Conservation (phyloP, 1,140 invertebrate species). For the Drosophila elegans region DNA sequence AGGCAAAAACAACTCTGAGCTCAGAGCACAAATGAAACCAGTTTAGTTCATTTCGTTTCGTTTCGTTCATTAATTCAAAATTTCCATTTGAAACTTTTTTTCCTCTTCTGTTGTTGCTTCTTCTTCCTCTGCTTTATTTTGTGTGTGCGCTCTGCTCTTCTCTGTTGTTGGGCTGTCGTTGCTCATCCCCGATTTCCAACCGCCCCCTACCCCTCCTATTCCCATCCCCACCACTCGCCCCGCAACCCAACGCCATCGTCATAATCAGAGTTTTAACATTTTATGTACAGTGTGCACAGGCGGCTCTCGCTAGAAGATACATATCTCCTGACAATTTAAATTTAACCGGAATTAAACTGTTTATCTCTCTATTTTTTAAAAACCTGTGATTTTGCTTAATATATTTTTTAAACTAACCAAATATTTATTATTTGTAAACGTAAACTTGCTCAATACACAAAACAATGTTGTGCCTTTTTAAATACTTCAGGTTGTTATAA, state of each 20-base stretch:
- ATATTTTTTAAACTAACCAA: no score
- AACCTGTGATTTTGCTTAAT: no score
- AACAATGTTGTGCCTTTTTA: no score
- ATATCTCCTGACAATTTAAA: background rate
- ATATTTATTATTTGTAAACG: no score
- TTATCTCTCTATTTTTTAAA: no score
- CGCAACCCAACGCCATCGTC: constrained; percentile 67
- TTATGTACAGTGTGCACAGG: constrained; percentile 74
- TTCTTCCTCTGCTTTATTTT: constrained; percentile 42
- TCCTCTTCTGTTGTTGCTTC: constrained; percentile 37
- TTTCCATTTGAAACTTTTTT: constrained; percentile 83
- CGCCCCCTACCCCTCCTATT: constrained; percentile 11
- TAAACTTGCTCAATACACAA: no score
- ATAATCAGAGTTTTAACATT: constrained; percentile 84
- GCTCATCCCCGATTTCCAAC: constrained; percentile 62
- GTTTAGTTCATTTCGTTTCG: constrained; percentile 83
- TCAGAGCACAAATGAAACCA: constrained; percentile 82
- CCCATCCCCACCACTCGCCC: constrained; percentile 25
- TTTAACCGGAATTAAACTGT: no score
- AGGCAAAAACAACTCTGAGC: constrained; percentile 56
- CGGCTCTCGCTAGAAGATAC: constrained; percentile 1
- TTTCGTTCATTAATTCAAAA: constrained; percentile 84
- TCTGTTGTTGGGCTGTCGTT: constrained; percentile 70
- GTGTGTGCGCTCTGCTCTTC: constrained; percentile 41
- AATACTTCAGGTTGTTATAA: no score